Percentiles rank a stretch among this genome's conserved stretches.
phyloP scores from a whole-genome alignment of 2,888 invertebrate species.

The Perithous albicinctus region DNA sequence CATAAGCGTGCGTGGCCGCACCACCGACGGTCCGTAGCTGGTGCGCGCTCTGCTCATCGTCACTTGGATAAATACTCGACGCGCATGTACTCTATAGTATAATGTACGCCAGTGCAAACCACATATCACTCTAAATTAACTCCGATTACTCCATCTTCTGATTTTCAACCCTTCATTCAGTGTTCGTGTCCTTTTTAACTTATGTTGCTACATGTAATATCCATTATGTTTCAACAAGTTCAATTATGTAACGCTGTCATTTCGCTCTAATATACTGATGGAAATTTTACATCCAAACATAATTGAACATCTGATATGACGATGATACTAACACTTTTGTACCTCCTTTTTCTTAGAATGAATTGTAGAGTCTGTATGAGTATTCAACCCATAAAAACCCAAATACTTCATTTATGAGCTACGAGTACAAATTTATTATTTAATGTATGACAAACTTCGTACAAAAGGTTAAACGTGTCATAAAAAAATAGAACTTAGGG shows the following conservation, averaged over 20 bases:
- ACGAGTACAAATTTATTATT: no score
- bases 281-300: no score
- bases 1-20: conserved; percentile 75
- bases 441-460: no score
- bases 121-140: conserved; percentile 22
- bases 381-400: no score
- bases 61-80: conserved; percentile 70
- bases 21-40: conserved; percentile 64
- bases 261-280: not conserved
- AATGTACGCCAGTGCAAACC: conserved; percentile 20
- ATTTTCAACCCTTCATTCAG: not conserved
- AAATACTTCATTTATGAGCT: no score
- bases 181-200: not conserved
- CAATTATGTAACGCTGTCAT: conserved; percentile 6
- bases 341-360: no score
- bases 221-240: conserved; percentile 17
- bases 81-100: conserved; percentile 4
- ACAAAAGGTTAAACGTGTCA: no score
- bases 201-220: not conserved
- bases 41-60: conserved; percentile 59
- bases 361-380: no score
- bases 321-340: no score
- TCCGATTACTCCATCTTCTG: conserved; percentile 28
- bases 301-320: no score
- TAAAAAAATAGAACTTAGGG: no score